Evolutionary conservation across 2,113 vertebrate genomes (phyloP).

Genomic region (Coptodon bakossiorum): DNA sequence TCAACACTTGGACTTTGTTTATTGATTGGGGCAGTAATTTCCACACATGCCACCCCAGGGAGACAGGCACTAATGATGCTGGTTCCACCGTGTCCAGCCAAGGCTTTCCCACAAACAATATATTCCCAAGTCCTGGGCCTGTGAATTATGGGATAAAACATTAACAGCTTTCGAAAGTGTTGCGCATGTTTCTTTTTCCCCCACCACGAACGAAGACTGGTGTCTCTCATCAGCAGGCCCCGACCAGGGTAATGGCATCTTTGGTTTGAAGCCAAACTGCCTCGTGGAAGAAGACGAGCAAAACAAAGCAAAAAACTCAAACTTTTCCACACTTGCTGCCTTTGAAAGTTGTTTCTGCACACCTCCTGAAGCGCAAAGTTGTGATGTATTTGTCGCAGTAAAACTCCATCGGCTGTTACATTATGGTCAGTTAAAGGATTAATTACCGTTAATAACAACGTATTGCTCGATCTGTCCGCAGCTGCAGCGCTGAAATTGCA

Average conservation of each 20-base stretch:
- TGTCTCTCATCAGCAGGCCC: constrained; percentile 46
- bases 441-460: not conserved
- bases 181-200: constrained; percentile 50
- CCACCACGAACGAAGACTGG: constrained; percentile 45
- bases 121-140: constrained; percentile 57
- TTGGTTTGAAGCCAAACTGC: constrained; percentile 60
- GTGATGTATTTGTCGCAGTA: not conserved
- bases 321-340: constrained; percentile 14
- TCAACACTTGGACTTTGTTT: constrained; percentile 80
- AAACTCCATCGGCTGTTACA: not conserved
- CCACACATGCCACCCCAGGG: constrained; percentile 74
- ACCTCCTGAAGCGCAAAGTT: not conserved
- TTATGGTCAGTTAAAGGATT: not conserved
- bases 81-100: constrained; percentile 80
- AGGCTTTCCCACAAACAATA: constrained; percentile 73
- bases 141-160: constrained; percentile 76
- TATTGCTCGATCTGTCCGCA: not conserved
- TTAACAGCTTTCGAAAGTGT: constrained; percentile 74
- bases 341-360: not conserved
- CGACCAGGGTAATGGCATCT: constrained; percentile 52
- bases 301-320: not conserved
- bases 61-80: constrained; percentile 76
- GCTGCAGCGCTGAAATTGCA: not conserved
- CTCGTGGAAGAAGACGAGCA: not conserved
- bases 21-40: constrained; percentile 81